Evolutionary conservation across 2,888 invertebrate species (phyloP), one percentile per base, ranked within the genome.

Genomic region (Sarcophaga caerulescens): DNA sequence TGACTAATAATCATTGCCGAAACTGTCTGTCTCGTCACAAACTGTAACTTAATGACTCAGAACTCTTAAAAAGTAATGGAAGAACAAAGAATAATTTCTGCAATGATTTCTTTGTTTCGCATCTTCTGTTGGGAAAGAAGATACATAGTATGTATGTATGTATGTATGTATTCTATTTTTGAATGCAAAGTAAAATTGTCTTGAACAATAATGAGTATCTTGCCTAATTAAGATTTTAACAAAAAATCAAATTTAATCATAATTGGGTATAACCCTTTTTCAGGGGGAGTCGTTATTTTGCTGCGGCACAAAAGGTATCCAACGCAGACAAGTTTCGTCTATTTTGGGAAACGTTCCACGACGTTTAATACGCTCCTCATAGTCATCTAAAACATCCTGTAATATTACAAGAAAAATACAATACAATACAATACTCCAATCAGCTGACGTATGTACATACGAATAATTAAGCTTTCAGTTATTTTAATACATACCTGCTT

Each of bases 351-450:
- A 96, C 90, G 97, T 96, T 65, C 96, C 96, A 60, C 96, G 94
- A 73, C 96, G 94, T 90, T 96, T 95, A 88, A 96, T 96, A 78
- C 98, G 96, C 78, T 98, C 97, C 81, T 96, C 95, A 93, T 97
- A 98, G 91, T 98, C 98, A 91, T 99, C 98, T 89, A 99, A 95
- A 84, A 99, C 97, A 93, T 99, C 99, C 96, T 98, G 94, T 65
- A 79, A 81, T 14, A 52, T 19, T 17, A 23, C 12, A 23, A 23
- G 10, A 19, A 60, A 23, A 17, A 17, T 14, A 52, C 12, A 52
- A 52, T 5, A 52, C 52, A 17, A 52, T 14, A 14, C 12, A 8
- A 45, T 11, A 45, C 12, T 2, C 11, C 10, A 19, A 19, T n/a
- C n/a, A 19, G 5, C 8, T 60, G 17, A 19, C n/a, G 17, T 60